phyloP scores from a whole-genome alignment of 2,113 vertebrate species.

The Ammodytes marinus region DNA sequence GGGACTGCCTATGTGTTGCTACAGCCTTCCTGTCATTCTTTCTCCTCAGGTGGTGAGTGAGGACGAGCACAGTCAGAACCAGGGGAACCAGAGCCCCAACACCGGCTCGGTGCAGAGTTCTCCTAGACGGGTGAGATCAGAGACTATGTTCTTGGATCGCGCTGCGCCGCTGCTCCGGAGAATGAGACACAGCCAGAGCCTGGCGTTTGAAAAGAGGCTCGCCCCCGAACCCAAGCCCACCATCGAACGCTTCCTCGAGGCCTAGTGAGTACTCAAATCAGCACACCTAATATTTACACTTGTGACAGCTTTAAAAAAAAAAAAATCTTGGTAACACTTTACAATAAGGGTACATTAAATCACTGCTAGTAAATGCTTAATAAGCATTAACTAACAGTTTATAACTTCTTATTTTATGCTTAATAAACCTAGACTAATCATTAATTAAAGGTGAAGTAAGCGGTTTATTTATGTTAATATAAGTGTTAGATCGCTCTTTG shows the following conservation, averaged over 20 bases:
- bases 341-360: too few species aligned
- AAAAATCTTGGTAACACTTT: too few species aligned
- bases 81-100: conserved; percentile 91
- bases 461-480: too few species aligned
- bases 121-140: conserved; percentile 93
- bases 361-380: too few species aligned
- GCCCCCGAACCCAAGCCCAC: conserved; percentile 95
- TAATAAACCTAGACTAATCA: too few species aligned
- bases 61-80: conserved; percentile 95
- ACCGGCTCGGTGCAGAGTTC: conserved; percentile 93
- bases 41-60: conserved; percentile 90
- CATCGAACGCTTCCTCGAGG: conserved; percentile 94
- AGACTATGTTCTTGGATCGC: conserved; percentile 92
- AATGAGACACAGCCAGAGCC: conserved; percentile 95
- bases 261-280: conserved; percentile 85
- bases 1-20: background rate
- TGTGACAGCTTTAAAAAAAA: background rate
- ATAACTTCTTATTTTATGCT: too few species aligned
- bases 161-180: conserved; percentile 92
- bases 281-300: background rate
- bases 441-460: too few species aligned
- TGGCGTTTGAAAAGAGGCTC: conserved; percentile 95
- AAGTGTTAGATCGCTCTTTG: too few species aligned
- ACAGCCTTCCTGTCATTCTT: background rate
- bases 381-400: too few species aligned